Base-by-base conservation (phyloP, 2,888 invertebrate species). In the Aelia acuminata region DNA sequence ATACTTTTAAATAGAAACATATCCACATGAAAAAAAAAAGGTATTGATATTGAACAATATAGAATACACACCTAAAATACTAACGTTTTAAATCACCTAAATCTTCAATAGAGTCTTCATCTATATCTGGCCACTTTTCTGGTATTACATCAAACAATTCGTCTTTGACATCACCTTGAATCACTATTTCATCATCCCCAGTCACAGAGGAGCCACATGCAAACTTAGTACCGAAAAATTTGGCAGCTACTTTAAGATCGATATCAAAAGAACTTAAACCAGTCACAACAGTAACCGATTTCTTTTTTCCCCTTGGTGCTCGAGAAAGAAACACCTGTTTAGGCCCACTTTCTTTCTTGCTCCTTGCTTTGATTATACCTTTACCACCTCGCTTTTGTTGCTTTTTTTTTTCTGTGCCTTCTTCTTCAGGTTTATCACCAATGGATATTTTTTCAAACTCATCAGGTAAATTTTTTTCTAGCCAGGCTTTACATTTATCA, bases 201-300 rank as follows among this genome's bases (percentile, higher is more conserved):
- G 99, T 99, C 1, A 99, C 98, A 18, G 99, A 99, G 13, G 98
- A 98, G n/a, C 99, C 99, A 93, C 99, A 99, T 10, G 99, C 98
- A 94, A 99, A 99, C 93, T 97, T 98, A 89, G 97, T 97, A 70
- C 98, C 98, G 93, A 99, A 99, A 92, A 97, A 98, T 92, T 99
- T 99, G 49, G 98, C 97, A 88, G 99, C 99, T 90, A 97, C 97
- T 93, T 99, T 99, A 89, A 99, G 93, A 93, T 99, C 99, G 92
- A 99, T 98, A 92, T 97, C 98, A 93, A 98, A 99, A 90, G 98
- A 97, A 92, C 96, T 97, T 84, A 99, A 93, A 57, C 99, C 99
- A 80, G 97, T 98, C 0, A 99, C 97, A 22, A 99, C 98, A 5
- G 99, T 99, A 2, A 99, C 98, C 75, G 97, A 98, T 94, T 99